These are phyloP conservation scores for Eidolon dupreanum DNA, from an alignment of 2,797 vertebrate species.

Conservation along the genomic window DNA sequence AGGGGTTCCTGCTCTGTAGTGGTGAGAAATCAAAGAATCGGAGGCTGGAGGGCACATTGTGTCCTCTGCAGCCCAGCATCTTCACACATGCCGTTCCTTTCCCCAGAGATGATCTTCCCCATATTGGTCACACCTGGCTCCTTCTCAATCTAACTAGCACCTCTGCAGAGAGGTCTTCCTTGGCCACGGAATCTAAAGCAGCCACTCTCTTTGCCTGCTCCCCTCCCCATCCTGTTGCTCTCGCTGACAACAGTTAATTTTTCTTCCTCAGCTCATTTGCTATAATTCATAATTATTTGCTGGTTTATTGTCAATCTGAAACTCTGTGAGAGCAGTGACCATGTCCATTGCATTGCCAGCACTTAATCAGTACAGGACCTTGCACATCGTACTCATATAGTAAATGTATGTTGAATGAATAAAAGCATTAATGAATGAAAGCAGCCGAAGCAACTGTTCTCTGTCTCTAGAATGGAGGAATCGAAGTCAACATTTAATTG, in stretches of 20 bases:
- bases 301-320: neutral
- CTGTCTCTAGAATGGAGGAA: neutral
- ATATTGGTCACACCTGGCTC: neutral
- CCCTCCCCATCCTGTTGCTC: neutral
- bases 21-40: constrained; percentile 48
- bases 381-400: neutral
- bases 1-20: constrained; percentile 42
- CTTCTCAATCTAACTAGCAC: neutral
- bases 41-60: neutral
- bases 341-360: neutral
- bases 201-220: neutral
- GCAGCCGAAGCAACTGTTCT: neutral
- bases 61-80: neutral
- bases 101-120: neutral
- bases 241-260: neutral
- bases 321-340: neutral
- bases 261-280: neutral
- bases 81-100: neutral
- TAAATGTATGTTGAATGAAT: neutral
- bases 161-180: neutral
- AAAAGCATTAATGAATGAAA: neutral
- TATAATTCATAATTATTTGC: neutral
- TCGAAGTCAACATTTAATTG: neutral
- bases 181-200: neutral
- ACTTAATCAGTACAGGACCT: neutral